These are phyloP conservation scores for Parnassius mnemosyne DNA, from an alignment of 2,888 invertebrate genomes.

Conservation along the genomic window DNA sequence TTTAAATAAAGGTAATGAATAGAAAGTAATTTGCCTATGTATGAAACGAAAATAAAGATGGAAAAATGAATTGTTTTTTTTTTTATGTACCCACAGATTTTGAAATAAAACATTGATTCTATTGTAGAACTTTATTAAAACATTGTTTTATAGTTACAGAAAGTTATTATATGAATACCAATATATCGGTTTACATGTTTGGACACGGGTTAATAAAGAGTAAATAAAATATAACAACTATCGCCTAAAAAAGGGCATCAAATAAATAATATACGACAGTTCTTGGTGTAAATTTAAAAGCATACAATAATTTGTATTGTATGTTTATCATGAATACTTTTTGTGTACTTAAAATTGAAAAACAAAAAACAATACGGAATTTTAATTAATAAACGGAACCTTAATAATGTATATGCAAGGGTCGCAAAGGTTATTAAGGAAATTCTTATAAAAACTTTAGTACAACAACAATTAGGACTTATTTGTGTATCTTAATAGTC, in stretches of 20 bases:
- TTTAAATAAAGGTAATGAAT: slow-evolving; percentile 55
- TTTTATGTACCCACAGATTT: slow-evolving; percentile 28
- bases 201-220: slow-evolving; percentile 36
- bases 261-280: background rate
- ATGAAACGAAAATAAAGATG: slow-evolving; percentile 29
- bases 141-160: slow-evolving; percentile 34
- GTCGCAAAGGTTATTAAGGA: background rate
- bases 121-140: slow-evolving; percentile 42
- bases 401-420: background rate
- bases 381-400: too few relatives aligned
- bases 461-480: slow-evolving; percentile 9
- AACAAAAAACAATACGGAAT: background rate
- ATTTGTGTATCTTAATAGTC: slow-evolving; percentile 86
- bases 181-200: slow-evolving; percentile 31
- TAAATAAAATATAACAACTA: slow-evolving; percentile 28
- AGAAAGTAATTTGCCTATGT: slow-evolving; percentile 62
- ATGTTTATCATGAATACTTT: background rate
- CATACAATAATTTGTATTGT: background rate
- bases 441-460: slow-evolving; percentile 10
- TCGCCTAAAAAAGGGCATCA: background rate
- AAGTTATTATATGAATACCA: slow-evolving; percentile 39
- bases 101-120: slow-evolving; percentile 27
- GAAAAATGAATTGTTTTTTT: slow-evolving; percentile 31
- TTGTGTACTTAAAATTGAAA: background rate
- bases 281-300: background rate